Percentiles rank a stretch among this genome's conserved stretches.
Evolutionary conservation across 2,113 vertebrate species (phyloP).

Genomic region (Bathybates hornii): DNA sequence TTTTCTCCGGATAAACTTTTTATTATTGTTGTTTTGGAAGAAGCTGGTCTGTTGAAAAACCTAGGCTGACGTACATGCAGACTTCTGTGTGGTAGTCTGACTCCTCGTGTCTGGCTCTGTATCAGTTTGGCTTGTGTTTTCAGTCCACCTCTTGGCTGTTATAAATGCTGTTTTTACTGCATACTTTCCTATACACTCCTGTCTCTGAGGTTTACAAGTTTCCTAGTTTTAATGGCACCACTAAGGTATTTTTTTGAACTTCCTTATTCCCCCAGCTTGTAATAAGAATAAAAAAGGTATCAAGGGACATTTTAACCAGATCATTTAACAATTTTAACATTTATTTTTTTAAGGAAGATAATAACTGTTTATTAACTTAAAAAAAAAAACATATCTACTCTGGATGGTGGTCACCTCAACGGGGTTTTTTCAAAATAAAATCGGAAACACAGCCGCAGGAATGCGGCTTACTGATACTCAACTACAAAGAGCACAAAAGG

Average conservation of each 20-base stretch:
- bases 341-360: neutral
- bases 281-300: constrained; percentile 12
- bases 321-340: neutral
- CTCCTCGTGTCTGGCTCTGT: neutral
- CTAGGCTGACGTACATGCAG: neutral
- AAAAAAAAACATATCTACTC: neutral
- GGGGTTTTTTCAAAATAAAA: neutral
- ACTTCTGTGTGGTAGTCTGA: neutral
- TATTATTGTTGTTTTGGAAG: neutral
- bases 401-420: neutral
- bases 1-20: neutral
- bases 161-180: constrained; percentile 26
- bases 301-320: neutral
- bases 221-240: constrained; percentile 37
- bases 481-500: constrained; percentile 20
- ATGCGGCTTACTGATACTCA: neutral
- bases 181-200: constrained; percentile 46
- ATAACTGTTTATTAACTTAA: neutral
- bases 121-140: constrained; percentile 7
- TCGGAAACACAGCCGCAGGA: neutral
- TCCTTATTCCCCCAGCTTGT: neutral
- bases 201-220: constrained; percentile 38
- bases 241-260: constrained; percentile 12
- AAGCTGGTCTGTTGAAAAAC: neutral
- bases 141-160: constrained; percentile 1